Evolutionary conservation across 37 sponge, comb jelly and placozoan species (phyloP).

Genomic region (Trichoplax adhaerens): DNA sequence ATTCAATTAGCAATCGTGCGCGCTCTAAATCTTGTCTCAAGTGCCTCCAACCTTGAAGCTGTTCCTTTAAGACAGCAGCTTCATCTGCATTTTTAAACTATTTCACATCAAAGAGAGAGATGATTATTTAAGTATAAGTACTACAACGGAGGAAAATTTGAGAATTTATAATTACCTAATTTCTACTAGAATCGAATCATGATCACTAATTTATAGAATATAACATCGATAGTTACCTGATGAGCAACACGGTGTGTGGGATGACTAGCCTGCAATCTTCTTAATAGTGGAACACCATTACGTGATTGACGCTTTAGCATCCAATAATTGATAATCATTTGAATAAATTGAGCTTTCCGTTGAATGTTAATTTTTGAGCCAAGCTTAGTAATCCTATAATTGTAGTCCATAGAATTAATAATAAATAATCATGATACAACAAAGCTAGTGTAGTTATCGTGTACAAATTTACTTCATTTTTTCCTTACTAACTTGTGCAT

Average conservation of each 20-base stretch:
- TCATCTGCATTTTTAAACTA: constrained; percentile 26
- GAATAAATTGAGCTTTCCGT: constrained; percentile 75
- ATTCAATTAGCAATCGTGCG: constrained; percentile 70
- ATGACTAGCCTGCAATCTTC: constrained; percentile 64
- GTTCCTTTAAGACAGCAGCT: constrained; percentile 52
- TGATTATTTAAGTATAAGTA: too few relatives aligned
- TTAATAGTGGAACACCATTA: constrained; percentile 89
- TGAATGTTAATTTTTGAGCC: constrained; percentile 19
- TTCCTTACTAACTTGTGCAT: too few relatives aligned
- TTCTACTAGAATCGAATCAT: too few relatives aligned
- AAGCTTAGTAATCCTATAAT: too few relatives aligned
- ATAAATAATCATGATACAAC: background rate
- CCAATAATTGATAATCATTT: constrained; percentile 84
- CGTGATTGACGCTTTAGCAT: constrained; percentile 93
- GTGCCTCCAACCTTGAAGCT: constrained; percentile 58
- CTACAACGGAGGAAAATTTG: too few relatives aligned
- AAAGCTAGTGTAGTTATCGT: background rate
- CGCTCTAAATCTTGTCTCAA: constrained; percentile 85
- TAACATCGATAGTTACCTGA: too few relatives aligned
- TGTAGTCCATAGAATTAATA: too few relatives aligned
- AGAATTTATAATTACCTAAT: too few relatives aligned
- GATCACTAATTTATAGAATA: too few relatives aligned
- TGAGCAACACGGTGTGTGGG: background rate
- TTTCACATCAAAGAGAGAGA: too few relatives aligned
- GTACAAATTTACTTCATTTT: too few relatives aligned